Percentiles rank a stretch among this genome's conserved stretches.
These are phyloP conservation scores for Mesocentrotus franciscanus DNA, from an alignment of 53 echinoderm and acorn worm genomes.

Conservation along the genomic window DNA sequence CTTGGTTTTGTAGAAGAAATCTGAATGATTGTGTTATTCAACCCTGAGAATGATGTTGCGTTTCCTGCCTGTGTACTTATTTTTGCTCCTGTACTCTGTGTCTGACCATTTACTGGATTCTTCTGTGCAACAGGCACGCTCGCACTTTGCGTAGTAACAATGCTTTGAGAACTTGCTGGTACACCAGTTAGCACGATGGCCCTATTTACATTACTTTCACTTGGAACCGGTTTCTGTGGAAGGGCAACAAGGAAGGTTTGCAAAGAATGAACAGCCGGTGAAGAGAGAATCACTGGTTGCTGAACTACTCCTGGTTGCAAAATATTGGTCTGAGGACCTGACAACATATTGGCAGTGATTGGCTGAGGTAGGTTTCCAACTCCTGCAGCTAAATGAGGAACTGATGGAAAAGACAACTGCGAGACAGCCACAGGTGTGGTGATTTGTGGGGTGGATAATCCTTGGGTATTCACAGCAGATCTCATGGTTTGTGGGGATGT, in stretches of 20 bases:
- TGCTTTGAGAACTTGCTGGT: not conserved
- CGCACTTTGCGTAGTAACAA: not conserved
- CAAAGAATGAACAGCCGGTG: not conserved
- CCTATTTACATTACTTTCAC: not conserved
- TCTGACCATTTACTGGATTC: not conserved
- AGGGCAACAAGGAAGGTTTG: slow-evolving; percentile 36
- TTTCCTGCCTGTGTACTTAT: not conserved
- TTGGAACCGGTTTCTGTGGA: slow-evolving; percentile 2
- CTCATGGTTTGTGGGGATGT: not conserved
- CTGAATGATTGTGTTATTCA: not conserved
- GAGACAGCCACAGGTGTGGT: not conserved
- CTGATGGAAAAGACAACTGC: not conserved
- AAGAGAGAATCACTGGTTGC: slow-evolving; percentile 17
- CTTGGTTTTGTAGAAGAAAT: not conserved
- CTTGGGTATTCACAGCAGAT: not conserved
- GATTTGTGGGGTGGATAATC: not conserved
- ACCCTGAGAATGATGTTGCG: too few species aligned
- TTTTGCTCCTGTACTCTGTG: not conserved
- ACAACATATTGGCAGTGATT: slow-evolving; percentile 22
- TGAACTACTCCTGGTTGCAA: slow-evolving; percentile 36
- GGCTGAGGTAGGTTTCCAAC: slow-evolving; percentile 6
- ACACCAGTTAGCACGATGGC: not conserved
- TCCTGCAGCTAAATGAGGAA: slow-evolving; percentile 2
- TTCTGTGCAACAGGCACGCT: not conserved
- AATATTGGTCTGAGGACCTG: slow-evolving; percentile 18